These are phyloP conservation scores for Pristionchus mayeri DNA, from an alignment of 2,888 invertebrate genomes.

Conservation along the genomic window DNA sequence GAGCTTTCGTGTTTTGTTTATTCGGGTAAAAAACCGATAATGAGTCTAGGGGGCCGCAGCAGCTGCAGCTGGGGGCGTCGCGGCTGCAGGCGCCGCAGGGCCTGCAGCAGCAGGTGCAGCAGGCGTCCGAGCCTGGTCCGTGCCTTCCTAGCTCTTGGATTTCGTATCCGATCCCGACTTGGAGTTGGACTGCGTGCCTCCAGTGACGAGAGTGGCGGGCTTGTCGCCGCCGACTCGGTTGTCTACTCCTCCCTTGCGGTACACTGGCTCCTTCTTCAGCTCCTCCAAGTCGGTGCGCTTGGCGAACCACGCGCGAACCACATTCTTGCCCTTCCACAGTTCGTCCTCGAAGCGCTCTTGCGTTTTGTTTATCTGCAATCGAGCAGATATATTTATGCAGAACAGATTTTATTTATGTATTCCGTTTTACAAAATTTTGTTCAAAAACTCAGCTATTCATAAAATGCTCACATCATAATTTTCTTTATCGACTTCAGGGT, in stretches of 20 bases:
- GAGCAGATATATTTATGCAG: too few species aligned
- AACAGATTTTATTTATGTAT: too few species aligned
- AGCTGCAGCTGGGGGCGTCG: neutral
- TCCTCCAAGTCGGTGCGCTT: slow-evolving; percentile 3
- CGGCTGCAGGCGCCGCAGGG: neutral
- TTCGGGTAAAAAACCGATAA: too few species aligned
- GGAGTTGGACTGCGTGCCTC: neutral
- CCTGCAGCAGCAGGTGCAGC: neutral
- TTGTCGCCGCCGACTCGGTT: neutral
- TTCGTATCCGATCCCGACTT: neutral
- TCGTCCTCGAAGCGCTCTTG: too few species aligned
- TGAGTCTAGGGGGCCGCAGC: neutral
- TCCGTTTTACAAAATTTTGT: too few species aligned
- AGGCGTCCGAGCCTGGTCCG: neutral
- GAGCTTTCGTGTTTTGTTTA: too few species aligned
- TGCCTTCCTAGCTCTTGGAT: neutral
- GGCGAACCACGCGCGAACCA: neutral
- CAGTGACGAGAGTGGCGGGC: too few species aligned
- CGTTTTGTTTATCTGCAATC: too few species aligned
- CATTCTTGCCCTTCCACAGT: neutral
- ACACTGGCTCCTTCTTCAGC: neutral
- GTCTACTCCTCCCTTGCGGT: neutral
- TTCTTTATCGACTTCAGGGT: too few species aligned
- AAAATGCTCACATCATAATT: too few species aligned
- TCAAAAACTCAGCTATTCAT: too few species aligned